Evolutionary conservation across 2,113 vertebrate species (phyloP).

Genomic region (Mormyrus lacerda): DNA sequence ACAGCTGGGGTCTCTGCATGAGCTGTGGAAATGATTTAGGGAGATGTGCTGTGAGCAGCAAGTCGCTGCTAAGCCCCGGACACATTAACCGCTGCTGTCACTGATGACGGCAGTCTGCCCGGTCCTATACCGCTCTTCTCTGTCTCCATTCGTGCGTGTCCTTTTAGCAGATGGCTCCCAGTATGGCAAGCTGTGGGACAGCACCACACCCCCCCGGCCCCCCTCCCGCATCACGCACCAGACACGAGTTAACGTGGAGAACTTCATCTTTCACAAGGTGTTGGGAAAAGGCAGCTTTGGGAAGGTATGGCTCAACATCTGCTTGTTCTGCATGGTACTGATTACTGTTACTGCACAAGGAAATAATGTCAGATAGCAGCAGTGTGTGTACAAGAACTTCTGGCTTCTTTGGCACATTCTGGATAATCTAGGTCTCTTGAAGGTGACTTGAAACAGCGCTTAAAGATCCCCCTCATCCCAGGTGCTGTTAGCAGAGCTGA

Average conservation of each 20-base stretch:
- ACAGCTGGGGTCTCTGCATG: neutral
- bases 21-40: neutral
- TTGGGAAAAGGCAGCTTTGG: conserved; percentile 98
- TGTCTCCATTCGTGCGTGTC: neutral
- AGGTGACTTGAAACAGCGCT: neutral
- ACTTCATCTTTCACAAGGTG: conserved; percentile 88
- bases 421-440: neutral
- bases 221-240: conserved; percentile 47
- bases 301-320: conserved; percentile 65
- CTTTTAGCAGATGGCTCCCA: conserved; percentile 50
- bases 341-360: neutral
- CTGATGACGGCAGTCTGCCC: neutral
- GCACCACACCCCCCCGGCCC: conserved; percentile 45
- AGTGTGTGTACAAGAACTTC: neutral
- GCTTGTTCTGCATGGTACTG: neutral
- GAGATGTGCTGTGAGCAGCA: neutral
- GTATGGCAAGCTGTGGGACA: conserved; percentile 81
- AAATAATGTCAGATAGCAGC: neutral
- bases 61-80: neutral
- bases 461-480: conserved; percentile 31
- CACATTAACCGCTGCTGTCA: neutral
- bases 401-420: neutral
- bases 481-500: conserved; percentile 91
- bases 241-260: conserved; percentile 67
- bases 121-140: neutral